Evolutionary conservation across 1,140 invertebrate species (phyloP).

Genomic region (Anagrus nilaparvatae): DNA sequence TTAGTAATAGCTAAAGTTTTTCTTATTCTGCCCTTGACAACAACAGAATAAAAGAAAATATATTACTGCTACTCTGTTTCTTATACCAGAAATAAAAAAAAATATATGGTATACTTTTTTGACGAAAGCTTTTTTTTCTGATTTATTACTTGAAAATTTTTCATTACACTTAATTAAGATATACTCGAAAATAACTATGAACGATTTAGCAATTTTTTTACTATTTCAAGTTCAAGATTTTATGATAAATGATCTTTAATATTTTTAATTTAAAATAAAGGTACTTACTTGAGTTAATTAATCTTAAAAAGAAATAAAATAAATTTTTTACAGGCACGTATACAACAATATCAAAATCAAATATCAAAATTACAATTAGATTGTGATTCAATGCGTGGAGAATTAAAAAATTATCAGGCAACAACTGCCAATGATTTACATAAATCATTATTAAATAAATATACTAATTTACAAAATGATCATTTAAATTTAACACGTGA

Average conservation of each 20-base stretch:
- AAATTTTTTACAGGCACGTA: slow-evolving; percentile 58
- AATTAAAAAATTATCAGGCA: slow-evolving; percentile 49
- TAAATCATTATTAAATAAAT: slow-evolving; percentile 45
- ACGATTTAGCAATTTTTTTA: neutral
- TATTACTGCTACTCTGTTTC: too few relatives aligned
- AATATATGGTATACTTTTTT: too few relatives aligned
- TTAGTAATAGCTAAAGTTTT: too few relatives aligned
- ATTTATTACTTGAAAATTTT: too few relatives aligned
- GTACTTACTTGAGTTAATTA: too few relatives aligned
- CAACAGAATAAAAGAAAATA: too few relatives aligned
- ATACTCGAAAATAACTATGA: too few relatives aligned
- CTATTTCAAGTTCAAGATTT: neutral
- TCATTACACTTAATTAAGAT: too few relatives aligned
- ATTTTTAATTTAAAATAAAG: neutral
- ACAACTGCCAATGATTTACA: slow-evolving; percentile 45
- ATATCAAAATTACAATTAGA: slow-evolving; percentile 61
- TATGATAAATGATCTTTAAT: neutral
- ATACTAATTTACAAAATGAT: slow-evolving; percentile 53
- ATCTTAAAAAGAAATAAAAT: too few relatives aligned
- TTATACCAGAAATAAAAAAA: too few relatives aligned
- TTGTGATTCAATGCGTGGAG: slow-evolving; percentile 60
- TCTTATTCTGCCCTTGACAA: too few relatives aligned
- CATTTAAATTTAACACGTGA: slow-evolving; percentile 49
- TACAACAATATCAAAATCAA: slow-evolving; percentile 62
- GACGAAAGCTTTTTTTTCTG: too few relatives aligned